A percentile compares a stretch with the other conserved stretches of the same genome.
Conservation (phyloP, 2,888 invertebrate genomes). For the Clivina fossor region DNA sequence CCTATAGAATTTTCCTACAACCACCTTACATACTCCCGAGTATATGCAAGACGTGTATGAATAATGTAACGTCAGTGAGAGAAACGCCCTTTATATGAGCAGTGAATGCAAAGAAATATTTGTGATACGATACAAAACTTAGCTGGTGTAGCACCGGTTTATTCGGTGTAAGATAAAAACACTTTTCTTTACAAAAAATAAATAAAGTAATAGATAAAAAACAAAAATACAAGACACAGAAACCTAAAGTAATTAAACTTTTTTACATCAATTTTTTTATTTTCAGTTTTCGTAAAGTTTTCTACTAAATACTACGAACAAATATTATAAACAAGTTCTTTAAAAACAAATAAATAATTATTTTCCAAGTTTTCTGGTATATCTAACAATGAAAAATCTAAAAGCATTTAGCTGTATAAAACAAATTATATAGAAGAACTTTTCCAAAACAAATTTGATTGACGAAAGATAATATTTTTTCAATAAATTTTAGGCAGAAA, state of each 20-base stretch:
- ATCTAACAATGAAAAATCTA: neutral
- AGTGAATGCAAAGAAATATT: conserved; percentile 22
- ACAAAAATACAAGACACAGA: too few relatives aligned
- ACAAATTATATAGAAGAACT: neutral
- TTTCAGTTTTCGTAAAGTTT: too few relatives aligned
- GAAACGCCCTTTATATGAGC: conserved; percentile 27
- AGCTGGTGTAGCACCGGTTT: too few relatives aligned
- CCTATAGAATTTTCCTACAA: too few relatives aligned
- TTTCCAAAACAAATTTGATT: neutral
- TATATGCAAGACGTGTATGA: conserved; percentile 25
- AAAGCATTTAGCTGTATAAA: neutral
- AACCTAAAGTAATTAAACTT: too few relatives aligned
- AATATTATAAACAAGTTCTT: neutral
- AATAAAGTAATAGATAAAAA: too few relatives aligned
- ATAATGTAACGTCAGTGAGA: conserved; percentile 24
- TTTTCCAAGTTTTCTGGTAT: neutral
- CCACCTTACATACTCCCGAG: conserved; percentile 17
- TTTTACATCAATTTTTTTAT: too few relatives aligned
- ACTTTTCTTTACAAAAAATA: too few relatives aligned
- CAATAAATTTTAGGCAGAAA: neutral
- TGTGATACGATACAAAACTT: too few relatives aligned
- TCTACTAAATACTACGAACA: too few relatives aligned
- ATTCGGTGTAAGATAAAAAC: too few relatives aligned
- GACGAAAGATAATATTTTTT: neutral
- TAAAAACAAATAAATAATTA: too few relatives aligned